Percentiles rank a stretch among this genome's conserved stretches.
phyloP scores from a whole-genome alignment of 2,888 invertebrate genomes.

The Chymomyza fuscimana region DNA sequence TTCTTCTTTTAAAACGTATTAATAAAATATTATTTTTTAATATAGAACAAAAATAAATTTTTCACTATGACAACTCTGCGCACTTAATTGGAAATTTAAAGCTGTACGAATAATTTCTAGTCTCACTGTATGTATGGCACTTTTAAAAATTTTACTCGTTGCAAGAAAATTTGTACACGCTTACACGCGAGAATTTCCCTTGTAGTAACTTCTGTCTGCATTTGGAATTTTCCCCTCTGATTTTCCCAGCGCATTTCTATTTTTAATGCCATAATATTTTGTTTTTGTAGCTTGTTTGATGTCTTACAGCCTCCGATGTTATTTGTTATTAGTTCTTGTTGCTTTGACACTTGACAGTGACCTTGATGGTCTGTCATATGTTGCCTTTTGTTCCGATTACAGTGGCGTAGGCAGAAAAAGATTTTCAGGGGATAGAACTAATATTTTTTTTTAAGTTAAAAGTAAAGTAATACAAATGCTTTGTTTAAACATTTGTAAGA shows the following conservation, averaged over 20 bases:
- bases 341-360: slow-evolving; percentile 49
- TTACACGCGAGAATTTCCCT: slow-evolving; percentile 36
- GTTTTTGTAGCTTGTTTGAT: neutral
- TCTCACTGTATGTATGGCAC: neutral
- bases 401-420: neutral
- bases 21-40: no score
- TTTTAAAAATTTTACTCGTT: neutral
- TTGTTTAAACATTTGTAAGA: no score
- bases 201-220: slow-evolving; percentile 11
- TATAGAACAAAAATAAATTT: no score
- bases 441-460: no score
- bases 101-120: no score
- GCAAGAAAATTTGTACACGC: no score
- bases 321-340: neutral
- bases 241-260: slow-evolving; percentile 45
- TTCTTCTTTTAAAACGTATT: no score
- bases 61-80: no score
- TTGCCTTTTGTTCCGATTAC: slow-evolving; percentile 7
- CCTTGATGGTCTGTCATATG: slow-evolving; percentile 51
- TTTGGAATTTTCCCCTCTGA: slow-evolving; percentile 18
- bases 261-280: slow-evolving; percentile 19
- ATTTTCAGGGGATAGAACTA: no score
- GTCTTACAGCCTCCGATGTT: neutral
- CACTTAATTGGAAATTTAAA: no score
- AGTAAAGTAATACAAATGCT: no score